Percentiles rank a stretch among this genome's conserved stretches.
phyloP scores from a whole-genome alignment of 2,113 vertebrate species.

The Ellobius talpinus region DNA sequence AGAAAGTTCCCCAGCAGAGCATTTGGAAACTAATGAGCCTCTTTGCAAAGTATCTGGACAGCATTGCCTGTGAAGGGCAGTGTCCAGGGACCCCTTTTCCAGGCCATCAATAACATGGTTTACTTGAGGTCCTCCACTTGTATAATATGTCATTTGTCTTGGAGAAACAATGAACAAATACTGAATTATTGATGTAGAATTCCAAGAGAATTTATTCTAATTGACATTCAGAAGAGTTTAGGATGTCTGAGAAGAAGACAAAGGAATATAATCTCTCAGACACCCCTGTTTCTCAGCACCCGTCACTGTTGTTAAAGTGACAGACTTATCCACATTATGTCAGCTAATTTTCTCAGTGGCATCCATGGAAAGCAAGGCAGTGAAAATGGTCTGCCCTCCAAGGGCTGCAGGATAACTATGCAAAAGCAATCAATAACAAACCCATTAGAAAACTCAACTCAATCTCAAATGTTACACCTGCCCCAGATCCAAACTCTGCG shows the following conservation, averaged over 20 bases:
- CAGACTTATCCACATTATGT: background rate
- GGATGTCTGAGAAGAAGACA: background rate
- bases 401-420: background rate
- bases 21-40: constrained; percentile 86
- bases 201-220: background rate
- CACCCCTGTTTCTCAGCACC: background rate
- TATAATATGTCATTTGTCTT: background rate
- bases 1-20: background rate
- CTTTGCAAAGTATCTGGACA: constrained; percentile 94
- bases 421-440: background rate
- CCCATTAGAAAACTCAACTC: background rate
- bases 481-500: background rate
- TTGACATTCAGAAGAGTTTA: background rate
- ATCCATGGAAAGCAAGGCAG: background rate
- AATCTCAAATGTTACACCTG: background rate
- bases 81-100: too few relatives aligned
- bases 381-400: background rate
- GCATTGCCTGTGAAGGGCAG: constrained; percentile 87
- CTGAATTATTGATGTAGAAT: background rate
- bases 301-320: background rate
- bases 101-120: too few relatives aligned
- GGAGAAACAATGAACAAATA: background rate
- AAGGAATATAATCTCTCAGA: background rate
- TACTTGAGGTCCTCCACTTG: background rate
- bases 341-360: background rate